These are phyloP conservation scores for Cephus nigrinus DNA, from an alignment of 2,888 invertebrate genomes.

Conservation along the genomic window DNA sequence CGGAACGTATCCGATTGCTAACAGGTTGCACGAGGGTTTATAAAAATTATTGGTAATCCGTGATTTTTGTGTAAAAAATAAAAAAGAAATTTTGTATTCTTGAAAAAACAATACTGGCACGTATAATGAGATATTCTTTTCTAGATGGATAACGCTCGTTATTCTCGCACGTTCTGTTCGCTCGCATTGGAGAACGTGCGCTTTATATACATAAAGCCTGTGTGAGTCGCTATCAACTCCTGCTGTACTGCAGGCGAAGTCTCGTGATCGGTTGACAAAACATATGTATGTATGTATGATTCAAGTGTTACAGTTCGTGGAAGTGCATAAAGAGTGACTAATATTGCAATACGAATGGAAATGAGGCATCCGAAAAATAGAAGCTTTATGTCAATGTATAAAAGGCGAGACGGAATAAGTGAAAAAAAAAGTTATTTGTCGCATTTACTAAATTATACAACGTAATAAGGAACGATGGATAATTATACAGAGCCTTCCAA, in stretches of 20 bases:
- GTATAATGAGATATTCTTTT: background rate
- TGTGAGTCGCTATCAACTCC: background rate
- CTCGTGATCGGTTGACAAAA: background rate
- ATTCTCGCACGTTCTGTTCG: background rate
- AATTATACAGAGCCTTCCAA: background rate
- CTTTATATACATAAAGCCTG: background rate
- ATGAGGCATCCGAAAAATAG: background rate
- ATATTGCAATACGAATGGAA: background rate
- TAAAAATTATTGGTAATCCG: background rate
- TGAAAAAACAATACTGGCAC: background rate
- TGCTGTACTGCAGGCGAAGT: background rate
- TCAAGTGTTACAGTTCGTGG: background rate
- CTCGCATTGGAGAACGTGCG: background rate
- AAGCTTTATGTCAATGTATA: background rate
- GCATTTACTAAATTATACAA: background rate
- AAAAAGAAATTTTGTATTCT: background rate
- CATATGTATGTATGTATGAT: background rate
- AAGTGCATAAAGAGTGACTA: background rate
- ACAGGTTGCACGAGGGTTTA: background rate
- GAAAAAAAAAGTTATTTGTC: background rate
- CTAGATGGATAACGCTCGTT: background rate
- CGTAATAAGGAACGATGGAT: background rate
- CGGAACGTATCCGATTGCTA: background rate
- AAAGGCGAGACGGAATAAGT: background rate
- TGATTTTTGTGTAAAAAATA: background rate